These are phyloP conservation scores for Drosophila koepferae DNA, from an alignment of 2,888 invertebrate genomes.

Conservation along the genomic window DNA sequence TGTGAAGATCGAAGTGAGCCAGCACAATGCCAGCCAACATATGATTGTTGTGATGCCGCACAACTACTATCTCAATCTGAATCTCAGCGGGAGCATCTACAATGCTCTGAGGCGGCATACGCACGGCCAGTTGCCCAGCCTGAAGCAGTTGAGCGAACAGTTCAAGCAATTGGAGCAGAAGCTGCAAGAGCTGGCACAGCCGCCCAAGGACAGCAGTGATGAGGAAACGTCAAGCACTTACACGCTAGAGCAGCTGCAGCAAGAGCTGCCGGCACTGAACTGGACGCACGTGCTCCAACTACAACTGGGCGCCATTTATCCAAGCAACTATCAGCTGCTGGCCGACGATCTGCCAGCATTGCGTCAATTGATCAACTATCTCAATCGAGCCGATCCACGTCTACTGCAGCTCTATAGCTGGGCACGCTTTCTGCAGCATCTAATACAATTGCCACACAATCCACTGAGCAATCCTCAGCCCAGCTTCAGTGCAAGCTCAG, in stretches of 20 bases:
- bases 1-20: conserved; percentile 60
- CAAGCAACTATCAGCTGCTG: conserved; percentile 49
- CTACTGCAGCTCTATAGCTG: conserved; percentile 68
- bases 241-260: conserved; percentile 51
- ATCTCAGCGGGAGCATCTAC: conserved; percentile 58
- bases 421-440: conserved; percentile 68
- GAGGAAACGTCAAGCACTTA: conserved; percentile 58
- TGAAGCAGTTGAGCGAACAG: conserved; percentile 29
- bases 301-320: conserved; percentile 57
- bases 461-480: conserved; percentile 36
- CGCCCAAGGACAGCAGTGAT: conserved; percentile 31
- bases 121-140: conserved; percentile 13
- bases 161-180: conserved; percentile 60
- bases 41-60: conserved; percentile 70
- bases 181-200: conserved; percentile 38
- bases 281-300: conserved; percentile 61
- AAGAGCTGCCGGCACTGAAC: conserved; percentile 48
- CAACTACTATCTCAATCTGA: conserved; percentile 44
- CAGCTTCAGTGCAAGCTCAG: background rate
- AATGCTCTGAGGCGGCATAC: conserved; percentile 43
- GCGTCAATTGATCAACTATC: conserved; percentile 45
- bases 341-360: conserved; percentile 63
- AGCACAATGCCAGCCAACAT: conserved; percentile 65
- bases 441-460: conserved; percentile 65
- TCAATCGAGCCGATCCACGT: conserved; percentile 53